A percentile compares a stretch with the other conserved stretches of the same genome.
These are phyloP conservation scores for Zonitis immaculata DNA, from an alignment of 2,888 invertebrate genomes.

Conservation along the genomic window DNA sequence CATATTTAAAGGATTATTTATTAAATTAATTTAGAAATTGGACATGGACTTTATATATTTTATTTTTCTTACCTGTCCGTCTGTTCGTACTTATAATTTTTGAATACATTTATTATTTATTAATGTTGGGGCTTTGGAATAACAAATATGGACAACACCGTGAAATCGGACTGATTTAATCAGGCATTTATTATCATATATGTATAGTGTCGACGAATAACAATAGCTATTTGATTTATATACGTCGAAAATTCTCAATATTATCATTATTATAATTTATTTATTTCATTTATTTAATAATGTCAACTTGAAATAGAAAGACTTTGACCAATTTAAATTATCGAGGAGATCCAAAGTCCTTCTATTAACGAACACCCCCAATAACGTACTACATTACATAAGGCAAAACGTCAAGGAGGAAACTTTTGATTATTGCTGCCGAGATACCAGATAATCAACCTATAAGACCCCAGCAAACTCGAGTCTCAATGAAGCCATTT, in stretches of 20 bases:
- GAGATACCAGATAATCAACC: too few species aligned
- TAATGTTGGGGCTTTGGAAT: conserved; percentile 20
- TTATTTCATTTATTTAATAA: too few species aligned
- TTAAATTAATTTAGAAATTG: conserved; percentile 25
- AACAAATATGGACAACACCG: conserved; percentile 29
- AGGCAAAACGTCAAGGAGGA: too few species aligned
- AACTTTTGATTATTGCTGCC: too few species aligned
- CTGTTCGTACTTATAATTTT: conserved; percentile 13
- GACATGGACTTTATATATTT: conserved; percentile 21
- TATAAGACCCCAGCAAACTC: too few species aligned
- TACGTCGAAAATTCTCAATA: neutral
- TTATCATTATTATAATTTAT: neutral
- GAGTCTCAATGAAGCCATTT: too few species aligned
- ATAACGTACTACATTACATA: too few species aligned
- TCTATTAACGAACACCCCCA: too few species aligned
- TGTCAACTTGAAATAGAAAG: too few species aligned
- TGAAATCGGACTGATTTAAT: conserved; percentile 30
- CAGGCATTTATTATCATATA: conserved; percentile 27
- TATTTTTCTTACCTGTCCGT: conserved; percentile 17
- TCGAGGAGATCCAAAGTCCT: too few species aligned
- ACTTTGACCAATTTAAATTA: too few species aligned
- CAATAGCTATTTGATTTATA: conserved; percentile 20
- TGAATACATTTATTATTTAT: conserved; percentile 14
- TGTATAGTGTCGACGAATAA: conserved; percentile 26
- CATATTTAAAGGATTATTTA: conserved; percentile 23